Evolutionary conservation across 2,888 invertebrate genomes (phyloP).

Genomic region (Synergus gifuensis): DNA sequence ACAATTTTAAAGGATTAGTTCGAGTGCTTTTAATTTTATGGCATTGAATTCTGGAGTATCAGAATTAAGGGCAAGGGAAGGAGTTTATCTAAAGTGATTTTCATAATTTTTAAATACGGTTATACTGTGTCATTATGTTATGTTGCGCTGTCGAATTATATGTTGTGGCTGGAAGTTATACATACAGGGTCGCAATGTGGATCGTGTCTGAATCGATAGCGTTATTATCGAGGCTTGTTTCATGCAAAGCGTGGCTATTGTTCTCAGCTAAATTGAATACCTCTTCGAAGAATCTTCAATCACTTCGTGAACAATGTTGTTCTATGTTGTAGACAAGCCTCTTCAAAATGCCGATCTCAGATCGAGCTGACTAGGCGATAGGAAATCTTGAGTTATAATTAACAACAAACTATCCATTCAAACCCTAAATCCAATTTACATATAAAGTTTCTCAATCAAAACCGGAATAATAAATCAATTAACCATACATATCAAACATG

Average conservation of each 20-base stretch:
- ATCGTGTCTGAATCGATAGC: slow-evolving; percentile 61
- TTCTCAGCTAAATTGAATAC: slow-evolving; percentile 54
- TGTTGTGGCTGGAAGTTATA: slow-evolving; percentile 38
- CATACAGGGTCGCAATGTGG: slow-evolving; percentile 46
- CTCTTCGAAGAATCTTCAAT: slow-evolving; percentile 42
- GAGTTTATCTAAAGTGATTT: too few species aligned
- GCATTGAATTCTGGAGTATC: too few species aligned
- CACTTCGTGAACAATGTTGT: slow-evolving; percentile 25
- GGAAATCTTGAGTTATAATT: slow-evolving; percentile 13
- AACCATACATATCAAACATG: too few species aligned
- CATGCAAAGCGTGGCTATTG: slow-evolving; percentile 52
- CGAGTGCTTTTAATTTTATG: too few species aligned
- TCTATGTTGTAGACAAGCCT: slow-evolving; percentile 17
- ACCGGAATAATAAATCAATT: too few species aligned
- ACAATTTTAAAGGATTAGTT: too few species aligned
- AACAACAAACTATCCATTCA: background rate
- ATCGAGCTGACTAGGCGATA: slow-evolving; percentile 20
- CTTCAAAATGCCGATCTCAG: background rate
- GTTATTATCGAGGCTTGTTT: slow-evolving; percentile 63
- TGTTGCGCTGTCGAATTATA: slow-evolving; percentile 3
- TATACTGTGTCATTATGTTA: slow-evolving; percentile 5
- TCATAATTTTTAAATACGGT: slow-evolving; percentile 4
- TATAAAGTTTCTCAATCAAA: background rate
- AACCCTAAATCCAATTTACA: background rate
- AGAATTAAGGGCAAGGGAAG: too few species aligned